phyloP scores from a whole-genome alignment of 2,113 vertebrate genomes.

The Ptilonorhynchus violaceus region DNA sequence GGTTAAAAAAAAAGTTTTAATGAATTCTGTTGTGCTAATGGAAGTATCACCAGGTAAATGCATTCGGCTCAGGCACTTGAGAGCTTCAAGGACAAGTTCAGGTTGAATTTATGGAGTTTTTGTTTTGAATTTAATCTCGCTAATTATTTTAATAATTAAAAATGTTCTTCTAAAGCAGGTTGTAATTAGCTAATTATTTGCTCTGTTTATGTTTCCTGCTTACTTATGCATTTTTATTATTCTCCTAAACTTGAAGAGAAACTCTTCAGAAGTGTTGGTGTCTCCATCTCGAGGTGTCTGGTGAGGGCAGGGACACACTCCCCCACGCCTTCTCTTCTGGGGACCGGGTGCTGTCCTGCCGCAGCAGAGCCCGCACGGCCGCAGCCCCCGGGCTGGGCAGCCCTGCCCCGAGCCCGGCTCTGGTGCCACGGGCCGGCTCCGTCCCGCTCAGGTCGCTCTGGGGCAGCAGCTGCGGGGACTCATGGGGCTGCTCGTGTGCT shows the following conservation, averaged over 20 bases:
- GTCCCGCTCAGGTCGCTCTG: not conserved
- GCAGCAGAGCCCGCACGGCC: fast-evolving
- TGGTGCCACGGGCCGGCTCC: not conserved
- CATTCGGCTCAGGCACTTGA: conserved; percentile 52
- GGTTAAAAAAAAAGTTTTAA: not conserved
- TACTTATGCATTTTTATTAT: conserved; percentile 51
- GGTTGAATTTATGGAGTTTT: conserved; percentile 50
- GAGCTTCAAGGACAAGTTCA: conserved; percentile 67
- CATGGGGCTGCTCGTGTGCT: not conserved
- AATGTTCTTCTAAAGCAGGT: conserved; percentile 60
- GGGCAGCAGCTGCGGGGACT: not conserved
- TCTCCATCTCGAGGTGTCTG: not conserved
- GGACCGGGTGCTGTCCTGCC: not conserved
- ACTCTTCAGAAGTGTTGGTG: not conserved
- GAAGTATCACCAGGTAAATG: conserved; percentile 43
- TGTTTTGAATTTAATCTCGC: conserved; percentile 59
- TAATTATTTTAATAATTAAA: conserved; percentile 78
- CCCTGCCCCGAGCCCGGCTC: not conserved
- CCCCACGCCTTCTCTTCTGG: fast-evolving
- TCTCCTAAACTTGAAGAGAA: conserved; percentile 10
- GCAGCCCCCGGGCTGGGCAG: not conserved
- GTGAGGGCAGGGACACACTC: not conserved
- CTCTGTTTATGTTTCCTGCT: conserved; percentile 60
- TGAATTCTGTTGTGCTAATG: conserved; percentile 7
- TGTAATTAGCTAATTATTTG: conserved; percentile 72